Evolutionary conservation across 1,140 invertebrate genomes (phyloP).

Genomic region (Sarcophaga bullata): DNA sequence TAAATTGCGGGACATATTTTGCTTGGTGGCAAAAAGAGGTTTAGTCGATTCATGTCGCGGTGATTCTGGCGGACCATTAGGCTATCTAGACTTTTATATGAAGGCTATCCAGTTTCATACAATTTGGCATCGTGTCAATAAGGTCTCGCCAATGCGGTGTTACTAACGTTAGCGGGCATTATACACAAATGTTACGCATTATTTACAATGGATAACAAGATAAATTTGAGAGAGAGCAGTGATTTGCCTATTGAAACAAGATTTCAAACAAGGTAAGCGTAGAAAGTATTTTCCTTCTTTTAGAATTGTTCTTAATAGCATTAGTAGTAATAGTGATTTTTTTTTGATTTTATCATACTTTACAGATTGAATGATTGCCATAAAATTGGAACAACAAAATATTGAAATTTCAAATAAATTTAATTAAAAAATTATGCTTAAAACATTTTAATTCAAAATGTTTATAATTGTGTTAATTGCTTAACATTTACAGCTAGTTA

Average conservation of each 20-base stretch:
- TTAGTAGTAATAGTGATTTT: no score
- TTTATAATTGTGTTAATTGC: no score
- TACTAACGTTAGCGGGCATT: slow-evolving; percentile 49
- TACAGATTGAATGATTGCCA: no score
- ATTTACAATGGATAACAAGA: slow-evolving; percentile 62
- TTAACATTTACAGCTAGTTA: no score
- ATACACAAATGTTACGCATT: slow-evolving; percentile 56
- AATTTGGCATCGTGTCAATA: slow-evolving; percentile 56
- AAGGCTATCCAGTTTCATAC: slow-evolving; percentile 47
- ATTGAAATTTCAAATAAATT: no score
- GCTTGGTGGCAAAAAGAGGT: slow-evolving; percentile 71
- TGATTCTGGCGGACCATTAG: slow-evolving; percentile 80
- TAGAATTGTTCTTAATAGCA: no score
- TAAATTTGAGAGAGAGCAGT: slow-evolving; percentile 41
- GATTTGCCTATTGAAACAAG: background rate
- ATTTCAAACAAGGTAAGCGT: background rate
- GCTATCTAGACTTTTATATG: slow-evolving; percentile 50
- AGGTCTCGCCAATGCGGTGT: slow-evolving; percentile 50
- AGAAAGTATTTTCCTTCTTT: background rate
- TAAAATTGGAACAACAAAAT: no score
- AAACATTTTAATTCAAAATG: no score
- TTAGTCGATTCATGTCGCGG: slow-evolving; percentile 75
- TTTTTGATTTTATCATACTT: no score
- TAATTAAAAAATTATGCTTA: no score
- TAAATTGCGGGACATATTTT: slow-evolving; percentile 69